Conservation (phyloP, 2,797 vertebrate genomes). For the Synanceia verrucosa region DNA sequence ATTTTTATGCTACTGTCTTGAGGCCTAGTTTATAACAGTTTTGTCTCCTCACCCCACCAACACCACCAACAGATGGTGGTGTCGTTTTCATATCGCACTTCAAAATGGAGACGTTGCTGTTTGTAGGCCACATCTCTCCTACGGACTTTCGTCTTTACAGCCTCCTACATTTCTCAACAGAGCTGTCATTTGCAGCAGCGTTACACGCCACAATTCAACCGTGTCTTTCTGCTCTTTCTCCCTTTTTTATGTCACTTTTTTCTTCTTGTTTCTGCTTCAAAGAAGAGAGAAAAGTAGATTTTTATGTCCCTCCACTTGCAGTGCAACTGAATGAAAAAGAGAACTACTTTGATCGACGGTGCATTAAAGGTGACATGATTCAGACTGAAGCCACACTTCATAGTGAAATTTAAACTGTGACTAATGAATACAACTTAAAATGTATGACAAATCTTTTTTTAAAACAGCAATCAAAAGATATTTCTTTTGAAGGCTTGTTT, state of each 20-base stretch:
- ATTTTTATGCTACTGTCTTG: neutral
- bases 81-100: slow-evolving; percentile 59
- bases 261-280: slow-evolving; percentile 23
- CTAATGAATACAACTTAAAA: slow-evolving; percentile 7
- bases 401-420: slow-evolving; percentile 48
- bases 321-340: slow-evolving; percentile 62
- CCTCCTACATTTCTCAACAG: slow-evolving; percentile 59
- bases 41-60: slow-evolving; percentile 29
- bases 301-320: slow-evolving; percentile 8
- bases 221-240: neutral
- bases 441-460: slow-evolving; percentile 20
- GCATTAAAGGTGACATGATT: slow-evolving; percentile 61
- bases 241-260: slow-evolving; percentile 12
- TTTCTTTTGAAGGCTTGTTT: too few species aligned
- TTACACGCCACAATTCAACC: slow-evolving; percentile 39
- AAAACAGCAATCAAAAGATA: too few species aligned
- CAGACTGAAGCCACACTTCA: slow-evolving; percentile 42
- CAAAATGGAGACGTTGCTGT: slow-evolving; percentile 60
- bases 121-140: slow-evolving; percentile 63
- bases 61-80: slow-evolving; percentile 61
- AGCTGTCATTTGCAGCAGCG: slow-evolving; percentile 39
- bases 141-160: slow-evolving; percentile 38
- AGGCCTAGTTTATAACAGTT: slow-evolving; percentile 14
- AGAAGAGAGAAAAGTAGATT: slow-evolving; percentile 6
- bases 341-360: slow-evolving; percentile 64